Evolutionary conservation across 2,113 vertebrate species (phyloP), one percentile per base, ranked within the genome.

Genomic region (Cercopithecus mona): DNA sequence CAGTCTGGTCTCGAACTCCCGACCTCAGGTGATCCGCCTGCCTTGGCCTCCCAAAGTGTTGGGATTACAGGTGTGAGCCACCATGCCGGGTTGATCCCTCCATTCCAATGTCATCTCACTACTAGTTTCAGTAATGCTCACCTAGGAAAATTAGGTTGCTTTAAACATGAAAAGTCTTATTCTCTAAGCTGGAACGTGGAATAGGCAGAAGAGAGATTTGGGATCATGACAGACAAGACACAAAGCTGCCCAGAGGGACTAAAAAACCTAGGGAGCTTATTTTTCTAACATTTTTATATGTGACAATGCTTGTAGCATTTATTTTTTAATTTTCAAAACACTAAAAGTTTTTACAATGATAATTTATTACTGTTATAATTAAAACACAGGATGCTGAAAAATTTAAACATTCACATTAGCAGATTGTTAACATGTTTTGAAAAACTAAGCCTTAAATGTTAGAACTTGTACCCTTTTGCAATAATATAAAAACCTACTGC

Each of bases 11-110:
- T 55, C 6, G 6, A 55, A 55, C 52, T 7, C 52, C 52, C 0
- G 52, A 55, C 17, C 52, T 55, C 52, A 55, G 17, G 18, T 55
- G 18, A 55, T 55, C 52, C 18, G 18, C 18, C 52, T 18, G 18
- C 52, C 52, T 55, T 20, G 52, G 52, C 18, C 52, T 55, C 6
- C 18, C 52, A 55, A 55, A 55, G 18, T 7, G 18, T 20, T 55
- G 52, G 17, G 18, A 55, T 55, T 55, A 20, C 52, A 55, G 6
- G 52, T 55, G 18, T 55, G 18, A 55, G 2, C 52, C 6, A 55
- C 52, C 2, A 0, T 0, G 6, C 52, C 52, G 2, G 52, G 52
- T 18, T 55, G 52, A 55, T 18, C 18, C 12, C 14, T 20, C 6
- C 2, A 1, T 50, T 10, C 81, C 59, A 35, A 27, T 18, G 8